Evolutionary conservation across 1,140 invertebrate genomes (phyloP), one percentile per base, ranked within the genome.

Genomic region (Cotesia glomerata): DNA sequence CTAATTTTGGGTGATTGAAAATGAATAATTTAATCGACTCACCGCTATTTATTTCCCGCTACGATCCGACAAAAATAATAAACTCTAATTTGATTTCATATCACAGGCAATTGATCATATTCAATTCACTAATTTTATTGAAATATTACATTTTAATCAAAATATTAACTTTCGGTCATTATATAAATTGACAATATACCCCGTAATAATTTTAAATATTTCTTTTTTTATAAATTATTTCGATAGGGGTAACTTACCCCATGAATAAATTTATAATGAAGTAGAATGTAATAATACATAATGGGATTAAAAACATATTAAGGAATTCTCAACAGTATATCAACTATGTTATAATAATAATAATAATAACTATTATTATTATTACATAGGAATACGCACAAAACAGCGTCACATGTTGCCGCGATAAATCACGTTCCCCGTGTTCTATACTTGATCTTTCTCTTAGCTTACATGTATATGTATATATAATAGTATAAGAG

Each of bases 391-490:
- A 82, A 79, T 82, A 78, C 78, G 80, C 82, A 82, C 78, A 79
- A 82, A 82, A 81, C 78, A 78, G 75, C 79, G 79, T 82, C 78
- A 82, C 82, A 78, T 82, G 83, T 82, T 82, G 81, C 79, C 73
- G 73, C 79, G 76, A 84, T 84, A 84, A 84, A 83, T 84, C 82
- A 84, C 81, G 65, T 62, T 66, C 58, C 13, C 56, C 16, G 63
- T 64, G 26, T 26, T 26, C 26, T 26, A 26, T 26, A 26, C 36
- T 58, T 39, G 36, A 65, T 65, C 63, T 65, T 65, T 59, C 39
- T 45, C 39, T 45, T 45, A 26, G 26, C 26, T 26, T 26, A 26
- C 26, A 26, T 26, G 26, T 26, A 26, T 26, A 26, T 26, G 26
- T 26, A 26, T 26, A 45, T 45, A 45, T 45, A 45, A 7, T 45